Evolutionary conservation across 2,797 vertebrate species (phyloP).

Genomic region (Chiloscyllium punctatum): DNA sequence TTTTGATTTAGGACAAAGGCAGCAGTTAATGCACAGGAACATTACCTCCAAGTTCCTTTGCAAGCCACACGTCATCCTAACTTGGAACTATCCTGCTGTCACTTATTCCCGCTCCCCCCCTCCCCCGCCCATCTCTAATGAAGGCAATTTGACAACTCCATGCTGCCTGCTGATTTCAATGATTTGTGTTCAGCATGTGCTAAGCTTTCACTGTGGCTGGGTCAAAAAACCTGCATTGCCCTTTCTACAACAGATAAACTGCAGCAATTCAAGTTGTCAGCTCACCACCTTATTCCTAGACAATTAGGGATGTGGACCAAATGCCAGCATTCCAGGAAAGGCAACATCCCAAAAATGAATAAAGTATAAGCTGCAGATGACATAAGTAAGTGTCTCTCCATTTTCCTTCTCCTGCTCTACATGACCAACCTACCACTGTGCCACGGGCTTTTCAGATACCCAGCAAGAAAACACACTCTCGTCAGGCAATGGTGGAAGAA

Average conservation of each 20-base stretch:
- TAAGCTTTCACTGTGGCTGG: neutral
- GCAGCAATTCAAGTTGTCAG: neutral
- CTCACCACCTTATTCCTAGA: neutral
- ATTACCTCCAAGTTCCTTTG: neutral
- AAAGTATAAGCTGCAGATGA: neutral
- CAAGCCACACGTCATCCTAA: neutral
- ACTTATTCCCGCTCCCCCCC: too few species aligned
- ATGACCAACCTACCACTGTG: neutral
- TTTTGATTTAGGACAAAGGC: neutral
- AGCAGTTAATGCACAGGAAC: neutral
- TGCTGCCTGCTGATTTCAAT: too few species aligned
- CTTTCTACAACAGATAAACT: neutral
- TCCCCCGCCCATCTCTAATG: too few species aligned
- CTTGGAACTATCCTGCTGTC: too few species aligned
- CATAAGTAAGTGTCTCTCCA: neutral
- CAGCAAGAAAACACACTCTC: too few species aligned
- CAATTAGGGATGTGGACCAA: neutral
- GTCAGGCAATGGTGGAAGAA: neutral
- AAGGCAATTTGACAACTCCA: too few species aligned
- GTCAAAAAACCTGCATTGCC: neutral
- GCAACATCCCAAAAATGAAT: neutral
- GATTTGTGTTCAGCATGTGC: too few species aligned
- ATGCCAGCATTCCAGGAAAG: neutral
- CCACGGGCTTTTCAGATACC: neutral
- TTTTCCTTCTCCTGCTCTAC: too few species aligned